Percentiles rank a stretch among this genome's conserved stretches.
Evolutionary conservation across 2,797 vertebrate species (phyloP).

Genomic region (Notolabrus celidotus): DNA sequence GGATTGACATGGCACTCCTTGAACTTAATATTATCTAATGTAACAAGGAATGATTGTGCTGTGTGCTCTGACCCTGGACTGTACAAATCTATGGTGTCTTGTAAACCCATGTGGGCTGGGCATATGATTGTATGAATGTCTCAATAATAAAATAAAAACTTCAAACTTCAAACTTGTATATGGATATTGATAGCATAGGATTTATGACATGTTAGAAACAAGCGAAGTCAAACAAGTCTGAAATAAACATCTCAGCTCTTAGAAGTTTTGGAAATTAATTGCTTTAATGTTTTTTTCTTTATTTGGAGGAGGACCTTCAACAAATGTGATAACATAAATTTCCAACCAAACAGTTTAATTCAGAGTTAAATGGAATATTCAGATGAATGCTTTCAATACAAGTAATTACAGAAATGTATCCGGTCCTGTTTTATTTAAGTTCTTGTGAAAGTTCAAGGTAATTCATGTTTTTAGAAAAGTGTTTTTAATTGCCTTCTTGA

Average conservation of each 20-base stretch:
- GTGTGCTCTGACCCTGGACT: no score
- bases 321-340: no score
- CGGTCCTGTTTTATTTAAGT: not conserved
- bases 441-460: not conserved
- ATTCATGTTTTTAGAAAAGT: not conserved
- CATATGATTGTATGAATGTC: no score
- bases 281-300: not conserved
- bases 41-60: no score
- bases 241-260: conserved; percentile 2
- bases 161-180: no score
- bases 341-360: no score
- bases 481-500: not conserved
- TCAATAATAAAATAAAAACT: no score
- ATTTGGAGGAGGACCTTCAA: not conserved
- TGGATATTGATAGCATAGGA: not conserved
- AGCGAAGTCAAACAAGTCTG: not conserved
- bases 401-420: not conserved
- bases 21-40: not conserved
- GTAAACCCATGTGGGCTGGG: no score
- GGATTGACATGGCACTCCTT: not conserved
- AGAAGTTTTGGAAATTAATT: conserved; percentile 6
- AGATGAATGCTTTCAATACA: conserved; percentile 1
- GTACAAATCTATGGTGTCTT: no score
- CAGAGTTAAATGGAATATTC: no score
- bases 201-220: conserved; percentile 3